Base-by-base conservation (phyloP, 1,140 invertebrate species). In the Drosophila micromelanica region DNA sequence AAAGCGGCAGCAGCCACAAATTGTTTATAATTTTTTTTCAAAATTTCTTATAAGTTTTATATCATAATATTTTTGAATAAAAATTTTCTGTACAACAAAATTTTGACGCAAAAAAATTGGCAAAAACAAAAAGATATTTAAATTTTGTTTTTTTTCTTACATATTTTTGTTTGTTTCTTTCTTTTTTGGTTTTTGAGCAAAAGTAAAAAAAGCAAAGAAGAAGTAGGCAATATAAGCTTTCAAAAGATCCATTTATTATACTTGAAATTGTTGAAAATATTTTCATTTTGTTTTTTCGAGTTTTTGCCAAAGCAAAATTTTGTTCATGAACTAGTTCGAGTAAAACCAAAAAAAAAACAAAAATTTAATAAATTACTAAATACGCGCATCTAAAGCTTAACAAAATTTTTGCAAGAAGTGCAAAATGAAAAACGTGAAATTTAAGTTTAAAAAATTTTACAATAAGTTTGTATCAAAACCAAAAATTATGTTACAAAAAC, bases 31-130 rank as follows among this genome's bases (percentile, higher is more conserved):
- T 76, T 81, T 65, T 67, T 87, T 82, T 67, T n/a, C n/a, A 40
- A 86, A 86, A 86, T 87, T 67, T 87, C 69, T 69, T 68, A 72
- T 75, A 85, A 80, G 76, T 73, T 64, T 59, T 77, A 46, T 45
- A 42, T 42, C 13, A 57, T 37, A 37, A 52, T 65, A 72, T 54
- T 51, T 48, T 59, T 72, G 32, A 65, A 37, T 35, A 20, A 45
- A 51, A 76, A 46, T 63, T 64, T 70, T 71, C 56, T 73, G 74
- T 68, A 80, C 78, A 67, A 57, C 61, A 57, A 76, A 78, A 80
- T 60, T 46, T 59, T 60, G 40, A 60, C 45, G 40, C 11, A 48
- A 82, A 75, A 82, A 75, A 79, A 84, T 75, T 79, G 38, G 62
- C 52, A 84, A 74, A 73, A 52, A 35, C 13, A 65, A 60, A 49